Conservation (phyloP, 2,797 vertebrate genomes). For the Pseudocheirus occidentalis region DNA sequence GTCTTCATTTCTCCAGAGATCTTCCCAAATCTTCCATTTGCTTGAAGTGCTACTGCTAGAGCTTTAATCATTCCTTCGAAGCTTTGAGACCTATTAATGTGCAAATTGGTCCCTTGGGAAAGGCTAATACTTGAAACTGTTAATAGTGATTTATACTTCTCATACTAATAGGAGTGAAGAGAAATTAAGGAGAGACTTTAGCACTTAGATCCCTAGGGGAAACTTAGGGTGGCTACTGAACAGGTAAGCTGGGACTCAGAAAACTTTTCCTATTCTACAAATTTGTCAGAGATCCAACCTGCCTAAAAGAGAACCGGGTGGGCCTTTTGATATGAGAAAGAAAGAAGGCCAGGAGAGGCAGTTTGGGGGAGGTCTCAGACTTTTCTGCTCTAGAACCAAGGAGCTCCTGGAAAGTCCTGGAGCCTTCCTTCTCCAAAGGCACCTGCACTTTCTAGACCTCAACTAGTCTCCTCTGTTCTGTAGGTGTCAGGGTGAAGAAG, state of each 20-base stretch:
- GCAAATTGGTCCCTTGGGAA: background rate
- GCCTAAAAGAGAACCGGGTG: background rate
- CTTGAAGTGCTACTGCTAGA: background rate
- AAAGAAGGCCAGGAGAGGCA: background rate
- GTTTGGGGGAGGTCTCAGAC: background rate
- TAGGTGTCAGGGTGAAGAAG: slow-evolving; percentile 94
- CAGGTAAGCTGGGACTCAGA: background rate
- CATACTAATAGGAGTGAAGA: background rate
- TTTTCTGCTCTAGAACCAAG: background rate
- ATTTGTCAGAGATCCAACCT: background rate
- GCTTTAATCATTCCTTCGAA: background rate
- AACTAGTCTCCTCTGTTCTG: background rate
- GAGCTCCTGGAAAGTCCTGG: background rate
- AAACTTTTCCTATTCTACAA: background rate
- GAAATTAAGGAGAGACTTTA: background rate
- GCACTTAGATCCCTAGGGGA: background rate
- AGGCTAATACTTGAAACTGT: background rate
- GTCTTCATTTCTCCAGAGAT: background rate
- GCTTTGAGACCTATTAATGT: background rate
- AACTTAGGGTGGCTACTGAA: background rate
- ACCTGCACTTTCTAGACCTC: background rate
- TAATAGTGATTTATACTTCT: background rate
- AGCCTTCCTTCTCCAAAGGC: background rate
- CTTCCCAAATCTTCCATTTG: background rate
- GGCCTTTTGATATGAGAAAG: background rate